Base-by-base conservation (phyloP, 2,888 invertebrate species). In the Nomada flava region DNA sequence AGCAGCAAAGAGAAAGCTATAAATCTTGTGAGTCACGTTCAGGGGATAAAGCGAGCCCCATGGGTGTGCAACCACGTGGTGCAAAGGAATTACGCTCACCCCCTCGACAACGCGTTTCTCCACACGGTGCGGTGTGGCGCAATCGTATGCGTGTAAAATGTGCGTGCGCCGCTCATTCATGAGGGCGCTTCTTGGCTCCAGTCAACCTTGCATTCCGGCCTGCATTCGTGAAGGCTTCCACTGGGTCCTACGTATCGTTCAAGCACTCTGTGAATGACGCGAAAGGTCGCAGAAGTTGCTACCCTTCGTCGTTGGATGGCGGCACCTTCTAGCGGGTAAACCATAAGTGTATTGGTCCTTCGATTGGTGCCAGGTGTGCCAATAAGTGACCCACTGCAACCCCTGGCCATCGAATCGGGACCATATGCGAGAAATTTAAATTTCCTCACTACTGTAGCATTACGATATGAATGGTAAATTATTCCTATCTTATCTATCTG, bases 21-120 rank as follows among this genome's bases (percentile, higher is more conserved):
- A 92, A 92, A 92, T 92, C 92, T 92, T 92, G 85, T 92, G 92
- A 92, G 91, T 92, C 92, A 92, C 89, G 89, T 90, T 87, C 83
- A 84, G 88, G 83, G 90, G 91, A 84, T 76, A 75, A 79, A 78
- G 79, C 76, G 50, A 85, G 85, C 88, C 89, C 89, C 86, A 83
- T 89, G 90, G 90, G 89, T 90, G 88, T 77, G 87, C 83, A 79
- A 86, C 90, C 92, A 92, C 92, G 92, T 92, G 92, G 90, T 92
- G 90, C 90, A 78, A 86, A 90, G 92, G 91, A 92, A 92, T 92
- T 92, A 91, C 92, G 72, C 75, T 75, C 87, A 75, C 80, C 79
- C 82, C 75, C 82, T 76, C 69, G 79, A 76, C 85, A 81, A 57
- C 62, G 69, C 71, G 63, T 82, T 71, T 63, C 70, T 72, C 69